Evolutionary conservation across 2,888 invertebrate genomes (phyloP).

Genomic region (Ormyrus rosae): DNA sequence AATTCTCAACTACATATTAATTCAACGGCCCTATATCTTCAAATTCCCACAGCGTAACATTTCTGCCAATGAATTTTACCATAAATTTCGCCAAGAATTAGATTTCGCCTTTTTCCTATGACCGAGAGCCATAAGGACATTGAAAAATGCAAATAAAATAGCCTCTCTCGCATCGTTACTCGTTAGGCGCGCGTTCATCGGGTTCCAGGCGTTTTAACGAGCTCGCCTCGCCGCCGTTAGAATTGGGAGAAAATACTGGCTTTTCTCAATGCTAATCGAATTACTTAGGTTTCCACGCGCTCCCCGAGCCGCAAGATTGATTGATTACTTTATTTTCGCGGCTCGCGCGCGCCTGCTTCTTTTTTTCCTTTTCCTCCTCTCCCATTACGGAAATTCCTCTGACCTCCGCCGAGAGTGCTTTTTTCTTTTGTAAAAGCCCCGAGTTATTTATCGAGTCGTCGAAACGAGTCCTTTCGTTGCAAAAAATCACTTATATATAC

Average conservation of each 20-base stretch:
- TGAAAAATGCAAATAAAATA: conserved; percentile 38
- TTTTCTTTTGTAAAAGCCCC: conserved; percentile 1
- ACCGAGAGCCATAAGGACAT: conserved; percentile 14
- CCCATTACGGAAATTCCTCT: conserved; percentile 32
- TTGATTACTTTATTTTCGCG: conserved; percentile 51
- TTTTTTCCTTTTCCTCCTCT: background rate
- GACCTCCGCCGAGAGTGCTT: background rate
- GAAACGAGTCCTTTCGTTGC: background rate
- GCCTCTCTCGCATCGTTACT: conserved; percentile 29
- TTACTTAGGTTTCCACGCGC: conserved; percentile 44
- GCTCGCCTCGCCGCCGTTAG: background rate
- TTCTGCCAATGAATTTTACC: no score
- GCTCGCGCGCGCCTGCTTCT: conserved; percentile 1
- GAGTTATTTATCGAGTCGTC: background rate
- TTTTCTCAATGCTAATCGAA: conserved; percentile 53
- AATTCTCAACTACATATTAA: no score
- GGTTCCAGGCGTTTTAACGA: conserved; percentile 42
- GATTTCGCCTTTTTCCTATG: no score
- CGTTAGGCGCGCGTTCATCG: conserved; percentile 30
- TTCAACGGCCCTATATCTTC: no score
- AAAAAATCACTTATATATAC: no score
- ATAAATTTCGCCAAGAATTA: no score
- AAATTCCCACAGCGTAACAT: no score
- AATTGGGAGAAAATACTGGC: conserved; percentile 41
- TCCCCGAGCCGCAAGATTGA: conserved; percentile 26